Base-by-base conservation (phyloP, 1,140 invertebrate species). In the Chionoecetes opilio region DNA sequence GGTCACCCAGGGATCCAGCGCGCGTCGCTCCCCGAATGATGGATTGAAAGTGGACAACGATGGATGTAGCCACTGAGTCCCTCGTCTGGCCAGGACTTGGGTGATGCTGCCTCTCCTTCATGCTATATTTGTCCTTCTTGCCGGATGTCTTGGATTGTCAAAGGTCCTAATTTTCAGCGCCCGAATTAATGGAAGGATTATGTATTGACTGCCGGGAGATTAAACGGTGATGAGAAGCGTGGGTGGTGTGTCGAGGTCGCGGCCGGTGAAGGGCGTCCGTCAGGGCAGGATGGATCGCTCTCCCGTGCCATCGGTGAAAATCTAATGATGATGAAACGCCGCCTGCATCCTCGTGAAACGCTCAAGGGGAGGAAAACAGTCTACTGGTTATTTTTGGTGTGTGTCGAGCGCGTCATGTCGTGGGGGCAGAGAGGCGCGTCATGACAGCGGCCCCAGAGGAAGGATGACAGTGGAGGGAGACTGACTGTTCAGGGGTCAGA, bases 1-100 rank as follows among this genome's bases (percentile, higher is more conserved):
- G 94, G 94, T 95, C 94, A 95, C 94, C 89, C 82, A 29, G 94
- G 94, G 94, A 95, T 95, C 94, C 86, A 86, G 90, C 89, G 38
- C 94, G 93, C 93, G 93, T 94, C 93, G 93, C 91, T 88, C 93
- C 88, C 17, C 53, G 89, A 95, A 95, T 95, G 94, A 95, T 95
- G 94, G 94, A 95, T 95, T 91, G 94, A 95, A 95, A 95, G 90
- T 92, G 94, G 94, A 95, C 94, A 95, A 95, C 94, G 94, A 95
- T 92, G 94, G 94, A 95, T 95, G 88, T 85, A 91, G 94, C 90
- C 94, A 92, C 94, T 87, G 94, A 95, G 53, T 63, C 82, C 94
- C 32, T 92, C 82, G 89, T 34, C 38, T 21, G 90, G 84, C 90
- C 41, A 31, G 8, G 88, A 46, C 88, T 63, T 53, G 26, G 88